Conservation (phyloP, 2,888 invertebrate species). For the Dendrolimus pini region DNA sequence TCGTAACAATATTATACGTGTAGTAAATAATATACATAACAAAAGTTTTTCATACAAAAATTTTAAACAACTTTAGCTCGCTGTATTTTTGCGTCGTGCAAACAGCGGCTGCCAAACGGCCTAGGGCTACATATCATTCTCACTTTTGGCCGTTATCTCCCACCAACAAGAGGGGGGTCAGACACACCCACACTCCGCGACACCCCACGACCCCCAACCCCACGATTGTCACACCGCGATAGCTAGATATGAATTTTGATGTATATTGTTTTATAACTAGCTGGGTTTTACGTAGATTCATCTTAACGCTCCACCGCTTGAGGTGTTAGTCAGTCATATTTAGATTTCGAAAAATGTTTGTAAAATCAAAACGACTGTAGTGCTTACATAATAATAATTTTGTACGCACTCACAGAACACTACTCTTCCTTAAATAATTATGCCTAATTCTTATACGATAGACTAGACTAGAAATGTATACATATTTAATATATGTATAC, state of each 20-base stretch:
- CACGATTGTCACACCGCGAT: slow-evolving; percentile 24
- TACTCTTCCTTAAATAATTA: no score
- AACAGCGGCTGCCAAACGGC: slow-evolving; percentile 20
- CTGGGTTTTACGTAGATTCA: neutral
- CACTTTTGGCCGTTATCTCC: slow-evolving; percentile 39
- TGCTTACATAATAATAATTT: no score
- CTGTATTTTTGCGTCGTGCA: neutral
- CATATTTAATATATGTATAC: no score
- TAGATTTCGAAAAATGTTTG: no score
- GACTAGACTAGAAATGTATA: no score
- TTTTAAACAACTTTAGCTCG: neutral
- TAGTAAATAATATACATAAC: no score
- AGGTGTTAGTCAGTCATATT: no score
- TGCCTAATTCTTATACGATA: no score
- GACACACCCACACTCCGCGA: slow-evolving; percentile 9
- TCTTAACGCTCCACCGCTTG: neutral
- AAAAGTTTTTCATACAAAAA: neutral
- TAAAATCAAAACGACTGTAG: no score
- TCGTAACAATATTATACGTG: no score
- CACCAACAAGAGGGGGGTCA: slow-evolving; percentile 27
- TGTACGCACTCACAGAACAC: no score
- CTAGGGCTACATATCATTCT: slow-evolving; percentile 25
- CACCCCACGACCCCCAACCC: slow-evolving; percentile 10
- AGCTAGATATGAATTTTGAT: slow-evolving; percentile 39
- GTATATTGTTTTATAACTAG: slow-evolving; percentile 15